Evolutionary conservation across 2,113 vertebrate genomes (phyloP), one percentile per base, ranked within the genome.

Genomic region (Triplophysa tibetana): DNA sequence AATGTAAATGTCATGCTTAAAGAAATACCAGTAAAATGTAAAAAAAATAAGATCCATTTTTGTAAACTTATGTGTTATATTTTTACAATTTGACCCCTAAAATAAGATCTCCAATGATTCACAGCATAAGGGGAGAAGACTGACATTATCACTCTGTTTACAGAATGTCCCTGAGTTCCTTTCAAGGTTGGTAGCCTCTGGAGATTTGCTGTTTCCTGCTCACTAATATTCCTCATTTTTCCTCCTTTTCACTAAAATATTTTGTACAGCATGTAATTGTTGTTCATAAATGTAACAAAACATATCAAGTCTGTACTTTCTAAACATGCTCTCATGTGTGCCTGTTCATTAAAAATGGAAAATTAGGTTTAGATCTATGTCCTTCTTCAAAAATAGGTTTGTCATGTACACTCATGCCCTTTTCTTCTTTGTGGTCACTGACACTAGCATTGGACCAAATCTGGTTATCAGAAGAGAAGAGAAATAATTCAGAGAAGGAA

Each of bases 161-260:
- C 72, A 75, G 5, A 7, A 19, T n/a, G 41, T 62, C 16, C 38
- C 9, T 26, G 13, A 62, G 14, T 24, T 63, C 19, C 3, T 43
- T 13, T 73, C 52, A 73, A 43, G 54, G 52, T 72, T 26, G 56
- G 48, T 38, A 33, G 26, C 69, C 43, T 72, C 19, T n/a, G 29
- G n/a, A 70, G 67, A 38, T 1, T 33, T 70, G 8, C 1, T 33
- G 10, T 54, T 33, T 33, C 1, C 19, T 11, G 1, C 41, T 24
- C 61, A 19, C 12, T 38, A n/a, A 38, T 8, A n/a, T 65, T 16
- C 17, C 48, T 54, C 16, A 70, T 8, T 70, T 10, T 70, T 54
- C 26, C 68, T 29, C 14, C 17, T 5, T 56, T 8, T 14, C 13
- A 16, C 19, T 14, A 7, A 19, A 17, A 56, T 56, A n/a, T 56